These are phyloP conservation scores for Eptesicus fuscus DNA, from an alignment of 2,113 vertebrate genomes.

Conservation along the genomic window DNA sequence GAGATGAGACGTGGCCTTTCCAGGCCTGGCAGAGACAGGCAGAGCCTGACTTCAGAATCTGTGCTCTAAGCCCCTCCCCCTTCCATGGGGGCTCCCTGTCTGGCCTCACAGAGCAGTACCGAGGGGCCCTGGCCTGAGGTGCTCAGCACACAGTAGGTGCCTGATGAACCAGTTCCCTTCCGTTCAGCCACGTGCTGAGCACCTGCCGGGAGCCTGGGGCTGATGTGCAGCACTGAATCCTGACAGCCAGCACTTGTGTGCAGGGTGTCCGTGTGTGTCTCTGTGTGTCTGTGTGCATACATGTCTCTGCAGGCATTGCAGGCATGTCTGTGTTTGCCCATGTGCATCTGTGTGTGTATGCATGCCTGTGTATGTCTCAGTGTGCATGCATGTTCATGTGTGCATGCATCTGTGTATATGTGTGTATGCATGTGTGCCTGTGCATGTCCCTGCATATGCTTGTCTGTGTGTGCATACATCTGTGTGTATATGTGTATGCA, in stretches of 20 bases:
- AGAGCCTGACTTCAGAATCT: background rate
- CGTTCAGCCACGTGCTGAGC: background rate
- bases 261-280: background rate
- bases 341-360: background rate
- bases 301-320: no score
- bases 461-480: background rate
- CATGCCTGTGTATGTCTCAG: no score
- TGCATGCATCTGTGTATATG: background rate
- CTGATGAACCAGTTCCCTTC: background rate
- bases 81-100: background rate
- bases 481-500: no score
- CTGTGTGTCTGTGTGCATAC: background rate
- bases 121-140: background rate
- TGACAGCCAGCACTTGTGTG: background rate
- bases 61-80: background rate
- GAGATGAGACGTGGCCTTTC: background rate
- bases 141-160: background rate
- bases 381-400: background rate
- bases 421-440: background rate
- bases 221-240: background rate
- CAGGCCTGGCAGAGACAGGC: background rate
- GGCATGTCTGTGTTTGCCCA: background rate
- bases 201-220: background rate
- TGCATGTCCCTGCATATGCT: background rate
- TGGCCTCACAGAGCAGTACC: background rate